phyloP scores from a whole-genome alignment of 2,888 invertebrate species.

The Nomada goodeniana region DNA sequence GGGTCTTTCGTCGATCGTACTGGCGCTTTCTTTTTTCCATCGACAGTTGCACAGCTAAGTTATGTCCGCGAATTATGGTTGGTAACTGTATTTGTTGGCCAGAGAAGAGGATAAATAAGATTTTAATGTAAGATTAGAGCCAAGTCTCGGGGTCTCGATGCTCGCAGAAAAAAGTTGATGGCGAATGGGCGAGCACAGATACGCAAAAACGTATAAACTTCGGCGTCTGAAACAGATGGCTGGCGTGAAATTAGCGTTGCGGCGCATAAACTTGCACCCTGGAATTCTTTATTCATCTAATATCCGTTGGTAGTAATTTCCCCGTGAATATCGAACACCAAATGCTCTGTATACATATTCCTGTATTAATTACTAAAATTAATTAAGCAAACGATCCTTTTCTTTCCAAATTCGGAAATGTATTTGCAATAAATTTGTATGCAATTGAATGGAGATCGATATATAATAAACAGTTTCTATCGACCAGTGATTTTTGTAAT shows the following conservation, averaged over 20 bases:
- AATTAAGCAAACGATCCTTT: too few relatives aligned
- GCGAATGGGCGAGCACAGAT: neutral
- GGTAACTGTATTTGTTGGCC: neutral
- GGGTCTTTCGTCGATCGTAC: too few relatives aligned
- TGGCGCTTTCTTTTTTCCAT: neutral
- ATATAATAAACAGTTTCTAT: too few relatives aligned
- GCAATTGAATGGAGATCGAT: too few relatives aligned
- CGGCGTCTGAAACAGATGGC: slow-evolving; percentile 1
- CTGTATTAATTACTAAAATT: neutral
- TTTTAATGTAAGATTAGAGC: neutral
- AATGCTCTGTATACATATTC: neutral
- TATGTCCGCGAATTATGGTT: neutral
- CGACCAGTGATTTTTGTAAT: too few relatives aligned
- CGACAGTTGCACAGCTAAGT: neutral
- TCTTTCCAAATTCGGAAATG: too few relatives aligned
- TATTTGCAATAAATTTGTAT: too few relatives aligned
- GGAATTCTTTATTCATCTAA: neutral
- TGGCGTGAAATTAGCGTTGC: neutral
- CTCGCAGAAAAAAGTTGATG: neutral
- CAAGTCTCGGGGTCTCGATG: neutral
- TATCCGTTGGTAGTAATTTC: neutral
- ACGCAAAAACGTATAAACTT: neutral
- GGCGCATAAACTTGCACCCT: neutral
- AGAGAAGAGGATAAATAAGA: neutral
- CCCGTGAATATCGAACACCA: neutral